phyloP scores from a whole-genome alignment of 1,140 invertebrate species.

The Orussus abietinus region DNA sequence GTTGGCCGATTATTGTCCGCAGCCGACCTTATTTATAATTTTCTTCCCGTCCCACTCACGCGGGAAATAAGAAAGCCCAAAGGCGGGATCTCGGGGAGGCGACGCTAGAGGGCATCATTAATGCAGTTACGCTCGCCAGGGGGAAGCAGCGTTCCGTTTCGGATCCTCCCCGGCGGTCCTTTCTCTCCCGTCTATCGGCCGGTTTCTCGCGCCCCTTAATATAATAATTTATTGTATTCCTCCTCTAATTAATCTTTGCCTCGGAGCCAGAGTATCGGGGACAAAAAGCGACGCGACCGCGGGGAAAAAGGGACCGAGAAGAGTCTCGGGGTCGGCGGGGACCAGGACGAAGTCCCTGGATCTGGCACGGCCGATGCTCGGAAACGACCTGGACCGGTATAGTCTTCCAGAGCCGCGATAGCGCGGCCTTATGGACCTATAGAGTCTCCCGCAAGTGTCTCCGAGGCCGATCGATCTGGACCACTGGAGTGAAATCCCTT shows the following conservation, averaged over 20 bases:
- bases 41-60: too few relatives aligned
- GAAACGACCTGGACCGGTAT: too few relatives aligned
- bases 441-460: too few relatives aligned
- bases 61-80: neutral
- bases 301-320: constrained; percentile 3
- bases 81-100: constrained; percentile 19
- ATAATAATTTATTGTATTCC: constrained; percentile 38
- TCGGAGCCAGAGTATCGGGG: constrained; percentile 10
- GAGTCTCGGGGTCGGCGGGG: constrained; percentile 2
- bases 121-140: constrained; percentile 28
- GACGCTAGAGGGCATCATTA: constrained; percentile 44
- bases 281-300: constrained; percentile 14
- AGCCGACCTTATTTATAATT: too few relatives aligned
- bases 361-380: too few relatives aligned
- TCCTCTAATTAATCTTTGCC: constrained; percentile 32
- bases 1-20: too few relatives aligned
- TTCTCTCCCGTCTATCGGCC: constrained; percentile 19
- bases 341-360: too few relatives aligned
- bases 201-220: constrained; percentile 20
- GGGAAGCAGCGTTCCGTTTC: constrained; percentile 27
- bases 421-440: too few relatives aligned
- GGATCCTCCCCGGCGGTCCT: constrained; percentile 21
- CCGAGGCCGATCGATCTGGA: too few relatives aligned
- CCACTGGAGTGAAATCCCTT: too few relatives aligned
- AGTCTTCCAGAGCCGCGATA: too few relatives aligned